Conservation (phyloP, 2,888 invertebrate genomes). For the Dicranocentrus wangi region DNA sequence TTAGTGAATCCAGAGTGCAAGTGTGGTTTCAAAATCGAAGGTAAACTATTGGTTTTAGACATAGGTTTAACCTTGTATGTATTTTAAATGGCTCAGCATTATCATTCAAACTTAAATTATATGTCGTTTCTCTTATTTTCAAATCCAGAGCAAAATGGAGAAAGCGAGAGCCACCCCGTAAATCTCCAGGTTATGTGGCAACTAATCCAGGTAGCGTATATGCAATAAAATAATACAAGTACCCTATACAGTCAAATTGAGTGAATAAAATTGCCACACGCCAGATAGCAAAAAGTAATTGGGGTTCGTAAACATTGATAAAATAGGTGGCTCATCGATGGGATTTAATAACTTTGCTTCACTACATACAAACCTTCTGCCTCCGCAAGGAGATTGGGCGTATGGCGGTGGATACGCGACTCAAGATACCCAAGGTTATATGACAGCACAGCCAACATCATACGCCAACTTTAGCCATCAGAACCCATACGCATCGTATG, state of each 20-base stretch:
- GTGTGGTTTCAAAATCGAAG: constrained; percentile 94
- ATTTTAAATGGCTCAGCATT: no score
- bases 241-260: neutral
- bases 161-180: constrained; percentile 93
- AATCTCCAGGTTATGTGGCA: constrained; percentile 78
- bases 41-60: constrained; percentile 22
- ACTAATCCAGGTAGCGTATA: constrained; percentile 70
- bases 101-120: no score
- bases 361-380: constrained; percentile 68
- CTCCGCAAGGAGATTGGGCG: constrained; percentile 69
- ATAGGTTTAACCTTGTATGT: neutral
- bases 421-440: constrained; percentile 66
- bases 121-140: no score
- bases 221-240: neutral
- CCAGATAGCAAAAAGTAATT: no score
- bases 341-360: constrained; percentile 68
- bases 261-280: no score
- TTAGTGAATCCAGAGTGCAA: constrained; percentile 83
- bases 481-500: constrained; percentile 68
- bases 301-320: neutral
- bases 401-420: constrained; percentile 65
- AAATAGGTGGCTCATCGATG: constrained; percentile 70
- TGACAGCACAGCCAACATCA: constrained; percentile 59
- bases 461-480: constrained; percentile 67
- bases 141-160: constrained; percentile 86